Evolutionary conservation across 2,888 invertebrate genomes (phyloP), one percentile per base, ranked within the genome.

Genomic region (Phytoseiulus persimilis): DNA sequence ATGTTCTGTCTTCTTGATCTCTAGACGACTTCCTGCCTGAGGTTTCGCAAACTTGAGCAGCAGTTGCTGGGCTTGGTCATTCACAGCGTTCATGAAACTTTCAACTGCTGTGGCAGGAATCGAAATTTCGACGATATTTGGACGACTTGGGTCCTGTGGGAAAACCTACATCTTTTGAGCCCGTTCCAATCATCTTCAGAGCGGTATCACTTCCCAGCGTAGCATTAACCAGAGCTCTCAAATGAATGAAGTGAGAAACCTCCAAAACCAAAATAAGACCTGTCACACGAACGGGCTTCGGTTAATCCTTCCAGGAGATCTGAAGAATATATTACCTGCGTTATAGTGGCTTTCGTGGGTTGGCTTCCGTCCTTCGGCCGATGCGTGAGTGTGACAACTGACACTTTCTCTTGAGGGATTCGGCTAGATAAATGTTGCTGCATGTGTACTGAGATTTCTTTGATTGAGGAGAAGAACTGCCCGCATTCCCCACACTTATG

Each of bases 391-490:
- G 87, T 87, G 1, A 87, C 87, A 39, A 33, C 39, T n/a, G 87
- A 87, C 28, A n/a, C 45, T 23, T 87, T 87, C 39, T 87, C 87
- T 23, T 87, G 87, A 32, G 87, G 87, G n/a, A 33, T 31, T 14
- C 45, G 28, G 32, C 31, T 45, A 9, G 87, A 33, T 31, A 87
- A n/a, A 33, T 87, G 87, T 87, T 45, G 87, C 33, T 87, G 87
- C 87, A 87, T 87, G 45, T 87, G 87, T 18, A 87, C n/a, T 45
- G 87, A 87, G 87, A 87, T 87, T 32, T 87, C 87, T 23, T 87
- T 87, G 87, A 87, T 87, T n/a, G 39, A 39, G 1, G 32, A 33
- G 33, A 87, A 87, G 32, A 87, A 33, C 18, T 87, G 87, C 0
- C 87, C 87, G 33, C 87, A 87, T 87, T 87, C 87, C n/a, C 87